A percentile compares a stretch with the other conserved stretches of the same genome.
Evolutionary conservation across 2,888 invertebrate species (phyloP).

Genomic region (Caenorhabditis zanzibari): DNA sequence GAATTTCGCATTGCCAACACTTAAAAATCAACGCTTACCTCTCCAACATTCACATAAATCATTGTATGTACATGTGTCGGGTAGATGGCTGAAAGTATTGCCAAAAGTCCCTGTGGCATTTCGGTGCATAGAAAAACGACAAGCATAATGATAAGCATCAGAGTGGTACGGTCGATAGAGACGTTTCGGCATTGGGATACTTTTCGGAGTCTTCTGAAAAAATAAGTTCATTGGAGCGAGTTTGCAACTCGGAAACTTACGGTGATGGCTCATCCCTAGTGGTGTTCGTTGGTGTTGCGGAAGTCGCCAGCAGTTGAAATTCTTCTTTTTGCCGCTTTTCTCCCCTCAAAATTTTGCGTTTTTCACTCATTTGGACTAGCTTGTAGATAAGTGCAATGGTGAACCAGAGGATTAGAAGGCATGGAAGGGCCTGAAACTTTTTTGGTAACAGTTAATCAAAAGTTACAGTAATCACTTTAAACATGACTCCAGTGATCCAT

Average conservation of each 20-base stretch:
- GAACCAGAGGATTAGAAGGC: slow-evolving; percentile 75
- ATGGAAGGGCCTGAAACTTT: slow-evolving; percentile 72
- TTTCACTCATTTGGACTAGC: slow-evolving; percentile 75
- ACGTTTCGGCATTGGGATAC: slow-evolving; percentile 56
- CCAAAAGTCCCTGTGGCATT: slow-evolving; percentile 76
- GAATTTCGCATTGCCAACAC: not conserved
- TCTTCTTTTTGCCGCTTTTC: slow-evolving; percentile 56
- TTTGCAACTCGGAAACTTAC: slow-evolving; percentile 25
- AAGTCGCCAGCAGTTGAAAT: slow-evolving; percentile 56
- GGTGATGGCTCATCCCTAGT: slow-evolving; percentile 45
- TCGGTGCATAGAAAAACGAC: slow-evolving; percentile 77
- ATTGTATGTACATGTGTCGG: slow-evolving; percentile 77
- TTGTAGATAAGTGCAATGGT: slow-evolving; percentile 77
- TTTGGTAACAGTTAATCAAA: not conserved
- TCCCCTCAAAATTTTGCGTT: slow-evolving; percentile 70
- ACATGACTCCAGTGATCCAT: slow-evolving; percentile 82
- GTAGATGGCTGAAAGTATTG: slow-evolving; percentile 77
- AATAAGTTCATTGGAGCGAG: not conserved
- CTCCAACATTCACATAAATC: slow-evolving; percentile 77
- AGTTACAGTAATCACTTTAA: slow-evolving; percentile 73
- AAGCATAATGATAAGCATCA: slow-evolving; percentile 79
- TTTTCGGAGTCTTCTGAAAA: slow-evolving; percentile 59
- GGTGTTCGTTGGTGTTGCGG: slow-evolving; percentile 45
- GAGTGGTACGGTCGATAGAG: slow-evolving; percentile 74
- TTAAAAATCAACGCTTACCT: slow-evolving; percentile 40